phyloP scores from a whole-genome alignment of 2,113 vertebrate genomes.

The Cnemophilus loriae region DNA sequence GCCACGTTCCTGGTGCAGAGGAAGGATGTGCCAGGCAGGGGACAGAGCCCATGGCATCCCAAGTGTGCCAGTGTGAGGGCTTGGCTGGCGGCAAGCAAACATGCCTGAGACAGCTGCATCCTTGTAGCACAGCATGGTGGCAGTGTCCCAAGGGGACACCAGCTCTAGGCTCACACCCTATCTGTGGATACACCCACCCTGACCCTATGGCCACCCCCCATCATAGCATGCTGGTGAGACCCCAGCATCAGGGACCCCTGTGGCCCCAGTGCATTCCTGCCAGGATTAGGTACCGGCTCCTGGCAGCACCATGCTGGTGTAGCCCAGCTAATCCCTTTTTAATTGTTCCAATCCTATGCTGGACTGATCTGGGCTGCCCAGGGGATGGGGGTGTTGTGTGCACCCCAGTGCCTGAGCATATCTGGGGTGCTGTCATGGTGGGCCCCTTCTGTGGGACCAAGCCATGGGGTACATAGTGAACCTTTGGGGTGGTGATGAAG shows the following conservation, averaged over 20 bases:
- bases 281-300: neutral
- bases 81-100: neutral
- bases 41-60: neutral
- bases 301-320: neutral
- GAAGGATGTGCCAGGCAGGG: neutral
- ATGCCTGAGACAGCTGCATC: neutral
- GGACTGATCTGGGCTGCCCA: neutral
- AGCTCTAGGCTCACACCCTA: neutral
- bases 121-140: fast-evolving
- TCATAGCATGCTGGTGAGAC: neutral
- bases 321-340: conserved; percentile 20
- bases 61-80: neutral
- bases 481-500: neutral
- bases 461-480: neutral
- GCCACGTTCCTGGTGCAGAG: neutral
- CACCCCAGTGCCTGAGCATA: neutral
- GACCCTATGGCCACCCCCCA: neutral
- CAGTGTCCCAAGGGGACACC: fast-evolving
- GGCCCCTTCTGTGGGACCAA: neutral
- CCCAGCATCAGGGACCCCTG: neutral
- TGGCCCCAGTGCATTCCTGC: neutral
- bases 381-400: neutral
- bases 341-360: neutral
- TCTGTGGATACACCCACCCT: neutral
- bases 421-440: fast-evolving